Percentiles rank a stretch among this genome's conserved stretches.
Conservation (phyloP, 2,797 vertebrate species). For the Dermochelys coriacea region DNA sequence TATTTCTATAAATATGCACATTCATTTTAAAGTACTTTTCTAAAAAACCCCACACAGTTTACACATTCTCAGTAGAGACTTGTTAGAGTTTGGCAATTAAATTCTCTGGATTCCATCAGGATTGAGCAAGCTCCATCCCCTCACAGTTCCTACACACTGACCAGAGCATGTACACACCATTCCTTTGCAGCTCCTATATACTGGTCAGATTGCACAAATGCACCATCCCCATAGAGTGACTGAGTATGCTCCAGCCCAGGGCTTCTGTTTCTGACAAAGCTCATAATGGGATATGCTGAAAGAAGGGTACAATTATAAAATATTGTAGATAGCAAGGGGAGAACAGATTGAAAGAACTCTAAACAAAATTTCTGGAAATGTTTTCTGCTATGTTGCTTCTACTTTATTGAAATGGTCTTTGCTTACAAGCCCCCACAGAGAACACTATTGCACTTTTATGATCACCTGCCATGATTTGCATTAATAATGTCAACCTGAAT, state of each 20-base stretch:
- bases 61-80: background rate
- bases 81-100: background rate
- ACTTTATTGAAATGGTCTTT: background rate
- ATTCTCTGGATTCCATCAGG: background rate
- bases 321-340: background rate
- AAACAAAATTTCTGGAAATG: background rate
- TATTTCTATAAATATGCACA: background rate
- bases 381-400: slow-evolving; percentile 7
- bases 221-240: background rate
- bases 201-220: background rate
- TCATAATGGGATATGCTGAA: background rate
- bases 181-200: background rate
- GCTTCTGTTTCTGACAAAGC: background rate
- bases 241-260: background rate
- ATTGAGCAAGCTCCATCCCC: background rate
- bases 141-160: background rate
- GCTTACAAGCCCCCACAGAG: slow-evolving; percentile 21
- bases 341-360: slow-evolving; percentile 12
- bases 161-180: background rate
- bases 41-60: background rate
- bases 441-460: slow-evolving; percentile 20
- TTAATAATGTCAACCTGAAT: background rate
- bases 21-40: background rate
- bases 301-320: background rate
- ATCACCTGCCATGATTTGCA: slow-evolving; percentile 10